Evolutionary conservation across 2,797 vertebrate species (phyloP), one percentile per base, ranked within the genome.

Genomic region (Moxostoma hubbsi): DNA sequence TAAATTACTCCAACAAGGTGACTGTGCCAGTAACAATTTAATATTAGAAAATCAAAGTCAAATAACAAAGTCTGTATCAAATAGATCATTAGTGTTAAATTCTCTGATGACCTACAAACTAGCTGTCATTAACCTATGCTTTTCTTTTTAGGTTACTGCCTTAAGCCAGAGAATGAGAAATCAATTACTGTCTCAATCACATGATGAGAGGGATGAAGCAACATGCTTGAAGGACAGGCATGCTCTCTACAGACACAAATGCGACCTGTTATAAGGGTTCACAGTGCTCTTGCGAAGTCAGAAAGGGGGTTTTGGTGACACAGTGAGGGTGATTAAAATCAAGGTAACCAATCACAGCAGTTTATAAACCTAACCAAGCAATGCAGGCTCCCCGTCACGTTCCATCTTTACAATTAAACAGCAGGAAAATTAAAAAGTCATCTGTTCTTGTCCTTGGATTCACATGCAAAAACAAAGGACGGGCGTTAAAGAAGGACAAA

Each of bases 121-220:
- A 91, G 88, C 91, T 93, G 87, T 93, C 91, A 93, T 94, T 94
- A 94, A 92, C 93, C 90, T 93, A 92, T 90, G 89, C 88, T 88
- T 89, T 90, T 90, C 92, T 93, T 94, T 94, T 93, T 93, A 93
- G 93, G 93, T 94, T 93, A 93, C 73, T 84, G 94, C 94, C 93
- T 90, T 89, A 81, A 91, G 94, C 88, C 89, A 90, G 72, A 75
- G 70, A 79, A 82, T 85, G 89, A 89, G 79, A 88, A 94, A 90
- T 93, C 93, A 93, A 93, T 94, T 94, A 94, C 89, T 88, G 87
- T 85, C 91, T 90, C 88, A 87, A 89, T 86, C 87, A 89, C 87
- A 89, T 87, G 86, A 81, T 76, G 85, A 86, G 88, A 84, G 84
- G 88, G 90, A 85, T 84, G 90, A 89, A 90, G 90, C 90, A 72